Base-by-base conservation (phyloP, 2,797 vertebrate genomes). In the Setipinna tenuifilis region DNA sequence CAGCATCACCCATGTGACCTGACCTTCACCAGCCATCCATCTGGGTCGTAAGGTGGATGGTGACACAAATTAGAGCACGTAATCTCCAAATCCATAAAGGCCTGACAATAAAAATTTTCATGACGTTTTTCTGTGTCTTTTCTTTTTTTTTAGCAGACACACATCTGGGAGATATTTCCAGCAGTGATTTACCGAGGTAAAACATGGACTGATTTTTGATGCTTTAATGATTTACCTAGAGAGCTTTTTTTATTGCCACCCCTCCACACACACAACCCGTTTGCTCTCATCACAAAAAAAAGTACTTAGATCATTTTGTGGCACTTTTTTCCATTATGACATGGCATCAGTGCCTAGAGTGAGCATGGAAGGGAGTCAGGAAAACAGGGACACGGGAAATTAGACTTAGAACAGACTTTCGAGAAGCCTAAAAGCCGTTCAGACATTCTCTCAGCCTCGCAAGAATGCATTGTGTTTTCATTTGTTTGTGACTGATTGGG, bases 231-330 rank as follows among this genome's bases (percentile, higher is more conserved):
- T 58, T 62, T 86, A 82, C 61, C n/a, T 21, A 14, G 50, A 35
- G 62, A 54, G 46, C 83, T 19, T 86, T 82, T 87, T 86, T 84
- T 88, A 88, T n/a, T 80, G 44, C 50, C 78, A 21, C n/a, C 82
- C 35, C 19, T 19, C 1, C 14, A 11, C 59, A 46, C 71, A 19
- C 31, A 54, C 50, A 54, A 41, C 31, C 16, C 35, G 19, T 41
- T 78, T 31, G 6, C 71, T 44, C 71, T 71, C 68, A 1, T 0
- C 71, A 44, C 71, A 9, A 78, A 44, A 78, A 28, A 21, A 62
- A 82, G 6, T 35, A 62, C 85, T 84, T 86, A 83, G 6, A 10
- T 84, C 85, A 84, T 86, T 28, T 19, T 28, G 80, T 84, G 65
- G 80, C 57, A 78, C 75, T 44, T 14, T 62, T 23, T 48, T 50